A percentile compares a stretch with the other conserved stretches of the same genome.
These are phyloP conservation scores for Tipula unca DNA, from an alignment of 2,888 invertebrate genomes.

Conservation along the genomic window DNA sequence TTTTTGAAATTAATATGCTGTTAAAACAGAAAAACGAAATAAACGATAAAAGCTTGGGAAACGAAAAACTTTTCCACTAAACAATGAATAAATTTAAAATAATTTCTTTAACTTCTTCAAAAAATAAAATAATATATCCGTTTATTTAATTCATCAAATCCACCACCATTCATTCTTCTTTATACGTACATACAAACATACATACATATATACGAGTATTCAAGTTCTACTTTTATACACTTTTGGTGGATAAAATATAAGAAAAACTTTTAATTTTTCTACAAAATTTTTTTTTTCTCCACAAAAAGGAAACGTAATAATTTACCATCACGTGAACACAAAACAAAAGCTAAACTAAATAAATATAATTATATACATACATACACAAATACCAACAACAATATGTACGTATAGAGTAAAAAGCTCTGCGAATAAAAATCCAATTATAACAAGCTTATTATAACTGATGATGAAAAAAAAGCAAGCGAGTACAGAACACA, in stretches of 20 bases:
- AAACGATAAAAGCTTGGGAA: background rate
- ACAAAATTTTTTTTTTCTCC: background rate
- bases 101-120: background rate
- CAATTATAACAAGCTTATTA: constrained; percentile 14
- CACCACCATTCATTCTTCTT: background rate
- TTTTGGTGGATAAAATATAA: background rate
- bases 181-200: background rate
- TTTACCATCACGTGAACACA: constrained; percentile 8
- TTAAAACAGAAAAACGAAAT: background rate
- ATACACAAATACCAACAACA: background rate
- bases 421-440: constrained; percentile 1
- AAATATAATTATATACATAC: background rate
- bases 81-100: constrained; percentile 14
- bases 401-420: background rate
- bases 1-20: background rate
- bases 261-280: background rate
- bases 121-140: background rate
- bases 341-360: background rate
- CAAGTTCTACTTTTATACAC: background rate
- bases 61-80: background rate
- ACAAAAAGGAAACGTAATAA: constrained; percentile 2
- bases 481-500: background rate
- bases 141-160: background rate
- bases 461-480: background rate
- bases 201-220: background rate